phyloP scores from a whole-genome alignment of 2,797 vertebrate species.

The Macrochelys suwanniensis region DNA sequence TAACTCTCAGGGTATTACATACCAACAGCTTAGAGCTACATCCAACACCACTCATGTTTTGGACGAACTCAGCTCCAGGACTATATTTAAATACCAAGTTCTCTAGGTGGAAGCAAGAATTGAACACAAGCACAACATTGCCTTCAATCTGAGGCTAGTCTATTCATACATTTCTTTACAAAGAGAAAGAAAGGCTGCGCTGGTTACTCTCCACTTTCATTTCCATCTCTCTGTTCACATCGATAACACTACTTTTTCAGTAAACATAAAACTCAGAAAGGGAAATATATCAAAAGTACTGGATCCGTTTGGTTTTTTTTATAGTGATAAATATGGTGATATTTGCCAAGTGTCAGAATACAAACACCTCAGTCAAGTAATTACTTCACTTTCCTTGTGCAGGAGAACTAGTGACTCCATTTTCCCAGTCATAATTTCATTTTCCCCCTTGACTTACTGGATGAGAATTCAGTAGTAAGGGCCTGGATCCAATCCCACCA shows the following conservation, averaged over 20 bases:
- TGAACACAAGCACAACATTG: not conserved
- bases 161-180: not conserved
- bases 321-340: not conserved
- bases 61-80: not conserved
- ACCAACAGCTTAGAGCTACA: constrained; percentile 5
- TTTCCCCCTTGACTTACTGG: not conserved
- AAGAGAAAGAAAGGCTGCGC: not conserved
- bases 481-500: not conserved
- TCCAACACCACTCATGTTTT: not conserved
- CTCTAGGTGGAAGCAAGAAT: not conserved
- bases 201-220: constrained; percentile 28
- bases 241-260: not conserved
- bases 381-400: not conserved
- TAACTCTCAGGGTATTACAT: not conserved
- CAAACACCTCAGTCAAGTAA: not conserved
- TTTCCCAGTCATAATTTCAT: not conserved
- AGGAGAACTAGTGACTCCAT: not conserved
- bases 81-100: constrained; percentile 41
- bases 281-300: not conserved
- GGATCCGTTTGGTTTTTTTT: not conserved
- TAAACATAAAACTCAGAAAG: not conserved
- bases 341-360: not conserved
- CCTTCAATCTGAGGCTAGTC: constrained; percentile 32
- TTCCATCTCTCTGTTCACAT: constrained; percentile 38
- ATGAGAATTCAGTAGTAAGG: not conserved